Base-by-base conservation (phyloP, 2,888 invertebrate genomes). In the Xylophagus ater region DNA sequence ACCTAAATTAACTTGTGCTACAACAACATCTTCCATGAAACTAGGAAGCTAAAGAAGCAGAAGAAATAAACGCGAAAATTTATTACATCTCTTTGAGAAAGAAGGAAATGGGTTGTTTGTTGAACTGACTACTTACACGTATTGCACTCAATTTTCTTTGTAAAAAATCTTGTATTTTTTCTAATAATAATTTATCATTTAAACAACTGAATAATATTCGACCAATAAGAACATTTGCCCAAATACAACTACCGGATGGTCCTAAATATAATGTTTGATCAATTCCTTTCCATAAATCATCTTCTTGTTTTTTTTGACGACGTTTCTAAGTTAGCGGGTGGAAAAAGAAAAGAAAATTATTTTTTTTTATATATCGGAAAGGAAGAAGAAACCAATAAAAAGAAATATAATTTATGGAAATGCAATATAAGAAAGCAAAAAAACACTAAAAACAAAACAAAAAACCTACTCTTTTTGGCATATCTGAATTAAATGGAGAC, bases 11-110 rank as follows among this genome's bases (percentile, higher is more conserved):
- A 87, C 65, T 51, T 84, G 78, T 3, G 78, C 75, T 34, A 89
- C 73, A 14, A 72, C 65, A 30, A 90, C 68, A 50, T 81, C 80
- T 54, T 88, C 85, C 66, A 90, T 82, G 53, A 88, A 87, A 53
- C 81, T 79, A 4, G 89, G 89, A 35, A 84, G 65, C 69, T 75
- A 39, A n/a, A 39, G 34, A n/a, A 14, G n/a, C n/a, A n/a, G n/a
- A 37, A 6, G 17, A 41, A 30, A 13, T 15, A 26, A 9, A 12
- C 4, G 21, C 7, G 6, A 20, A 20, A 34, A 34, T 4, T 17
- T 10, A 9, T 25, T n/a, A 7, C 9, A 7, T 21, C 21, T 21
- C 9, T 21, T n/a, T n/a, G n/a, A n/a, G n/a, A n/a, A n/a, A n/a
- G n/a, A n/a, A n/a, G n/a, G n/a, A n/a, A n/a, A n/a, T n/a, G n/a